A percentile compares a stretch with the other conserved stretches of the same genome.
Conservation (phyloP, 2,113 vertebrate species). For the human (Homo sapiens) region DNA sequence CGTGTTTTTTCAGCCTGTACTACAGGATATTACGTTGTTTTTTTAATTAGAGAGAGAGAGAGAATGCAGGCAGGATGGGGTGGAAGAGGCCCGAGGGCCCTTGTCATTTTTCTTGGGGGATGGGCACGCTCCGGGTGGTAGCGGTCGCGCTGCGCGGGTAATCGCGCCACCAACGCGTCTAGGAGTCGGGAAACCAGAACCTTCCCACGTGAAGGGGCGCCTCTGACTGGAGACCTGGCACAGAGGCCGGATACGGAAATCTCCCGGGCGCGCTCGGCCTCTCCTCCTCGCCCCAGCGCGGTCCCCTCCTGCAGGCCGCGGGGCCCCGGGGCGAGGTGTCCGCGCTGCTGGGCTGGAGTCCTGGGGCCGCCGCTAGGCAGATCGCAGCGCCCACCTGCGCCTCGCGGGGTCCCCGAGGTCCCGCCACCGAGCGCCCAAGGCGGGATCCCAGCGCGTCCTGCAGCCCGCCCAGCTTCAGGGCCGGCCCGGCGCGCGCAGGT, state of each 20-base stretch:
- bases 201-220: constrained; percentile 82
- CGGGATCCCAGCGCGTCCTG: background rate
- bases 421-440: background rate
- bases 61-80: background rate
- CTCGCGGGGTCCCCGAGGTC: too few relatives aligned
- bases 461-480: background rate
- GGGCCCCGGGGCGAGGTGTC: background rate
- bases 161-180: constrained; percentile 75
- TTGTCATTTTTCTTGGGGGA: constrained; percentile 80
- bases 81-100: constrained; percentile 60
- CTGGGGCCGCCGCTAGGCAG: background rate
- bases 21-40: constrained; percentile 55
- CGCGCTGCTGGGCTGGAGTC: too few relatives aligned
- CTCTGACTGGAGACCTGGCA: background rate
- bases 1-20: constrained; percentile 65
- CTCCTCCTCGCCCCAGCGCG: background rate
- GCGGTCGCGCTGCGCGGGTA: constrained; percentile 85
- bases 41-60: background rate
- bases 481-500: background rate
- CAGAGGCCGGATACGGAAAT: background rate
- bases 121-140: constrained; percentile 2
- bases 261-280: background rate
- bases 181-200: constrained; percentile 63
- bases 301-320: background rate
- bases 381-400: background rate